Conservation (phyloP, 2,888 invertebrate species). For the Acanthosepion esculentum region DNA sequence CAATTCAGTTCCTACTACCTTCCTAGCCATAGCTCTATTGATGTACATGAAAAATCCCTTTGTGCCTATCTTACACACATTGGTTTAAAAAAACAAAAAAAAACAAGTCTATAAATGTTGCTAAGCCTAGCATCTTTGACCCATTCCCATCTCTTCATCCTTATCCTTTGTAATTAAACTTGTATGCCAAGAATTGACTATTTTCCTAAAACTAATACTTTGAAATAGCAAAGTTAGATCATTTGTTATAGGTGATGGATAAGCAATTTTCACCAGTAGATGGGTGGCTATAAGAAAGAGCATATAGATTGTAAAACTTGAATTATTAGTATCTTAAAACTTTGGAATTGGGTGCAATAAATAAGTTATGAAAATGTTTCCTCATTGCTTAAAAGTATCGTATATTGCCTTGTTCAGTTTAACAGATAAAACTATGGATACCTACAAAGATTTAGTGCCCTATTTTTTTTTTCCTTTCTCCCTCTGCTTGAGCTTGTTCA, state of each 20-base stretch:
- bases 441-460: neutral
- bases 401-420: neutral
- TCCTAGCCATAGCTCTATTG: neutral
- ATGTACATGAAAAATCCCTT: neutral
- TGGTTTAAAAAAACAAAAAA: neutral
- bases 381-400: neutral
- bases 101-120: neutral
- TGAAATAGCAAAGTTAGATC: neutral
- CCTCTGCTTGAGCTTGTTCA: neutral
- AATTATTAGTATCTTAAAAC: neutral
- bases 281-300: neutral
- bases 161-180: neutral
- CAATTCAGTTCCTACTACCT: conserved; percentile 33
- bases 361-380: no score
- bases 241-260: neutral
- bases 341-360: neutral
- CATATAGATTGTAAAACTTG: neutral
- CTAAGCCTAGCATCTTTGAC: conserved; percentile 6
- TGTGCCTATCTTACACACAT: neutral
- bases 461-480: neutral
- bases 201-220: no score
- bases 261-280: neutral
- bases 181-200: no score
- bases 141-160: no score
- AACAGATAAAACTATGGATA: neutral